phyloP scores from a whole-genome alignment of 2,888 invertebrate genomes.

The Catocala nupta region DNA sequence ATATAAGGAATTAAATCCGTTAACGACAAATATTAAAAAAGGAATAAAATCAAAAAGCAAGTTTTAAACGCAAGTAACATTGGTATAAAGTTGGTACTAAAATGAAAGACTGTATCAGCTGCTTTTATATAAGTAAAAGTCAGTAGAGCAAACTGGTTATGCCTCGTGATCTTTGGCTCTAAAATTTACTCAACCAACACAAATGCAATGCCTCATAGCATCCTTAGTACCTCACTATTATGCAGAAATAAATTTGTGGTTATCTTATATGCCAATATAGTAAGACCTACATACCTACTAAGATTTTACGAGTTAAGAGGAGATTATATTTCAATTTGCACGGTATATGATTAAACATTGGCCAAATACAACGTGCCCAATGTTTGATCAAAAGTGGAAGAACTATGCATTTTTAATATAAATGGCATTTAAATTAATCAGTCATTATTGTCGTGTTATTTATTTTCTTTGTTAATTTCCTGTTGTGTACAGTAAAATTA shows the following conservation, averaged over 20 bases:
- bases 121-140: constrained; percentile 15
- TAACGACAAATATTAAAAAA: neutral
- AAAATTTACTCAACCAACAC: neutral
- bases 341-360: neutral
- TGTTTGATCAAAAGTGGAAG: too few relatives aligned
- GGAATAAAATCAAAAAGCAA: neutral
- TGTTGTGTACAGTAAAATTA: too few relatives aligned
- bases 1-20: neutral
- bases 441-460: too few relatives aligned
- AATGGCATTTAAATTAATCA: too few relatives aligned
- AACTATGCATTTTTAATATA: too few relatives aligned
- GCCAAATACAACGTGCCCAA: neutral
- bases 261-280: too few relatives aligned
- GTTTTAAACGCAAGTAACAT: neutral
- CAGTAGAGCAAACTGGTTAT: constrained; percentile 14
- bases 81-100: neutral
- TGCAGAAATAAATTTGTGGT: too few relatives aligned
- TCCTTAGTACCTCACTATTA: neutral
- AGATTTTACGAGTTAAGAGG: too few relatives aligned
- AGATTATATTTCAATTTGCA: too few relatives aligned
- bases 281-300: too few relatives aligned
- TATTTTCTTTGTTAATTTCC: too few relatives aligned
- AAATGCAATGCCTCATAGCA: neutral
- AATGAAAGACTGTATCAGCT: constrained; percentile 14
- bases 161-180: neutral